phyloP scores from a whole-genome alignment of 1,140 invertebrate species.

The Babylonia areolata region DNA sequence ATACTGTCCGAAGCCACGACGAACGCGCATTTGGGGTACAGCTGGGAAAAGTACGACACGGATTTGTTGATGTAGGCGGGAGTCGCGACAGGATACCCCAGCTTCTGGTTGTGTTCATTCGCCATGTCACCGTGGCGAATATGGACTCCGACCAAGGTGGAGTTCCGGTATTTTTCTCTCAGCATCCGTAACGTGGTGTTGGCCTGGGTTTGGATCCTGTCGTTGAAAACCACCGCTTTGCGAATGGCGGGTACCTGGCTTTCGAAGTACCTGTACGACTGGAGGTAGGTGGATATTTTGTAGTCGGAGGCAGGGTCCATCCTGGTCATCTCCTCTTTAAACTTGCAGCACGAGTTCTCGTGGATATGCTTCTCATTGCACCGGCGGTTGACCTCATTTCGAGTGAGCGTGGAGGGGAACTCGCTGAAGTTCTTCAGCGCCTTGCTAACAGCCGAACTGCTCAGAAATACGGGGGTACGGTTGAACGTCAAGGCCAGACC shows the following conservation, averaged over 20 bases:
- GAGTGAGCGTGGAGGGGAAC: not conserved
- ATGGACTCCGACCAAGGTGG: slow-evolving; percentile 58
- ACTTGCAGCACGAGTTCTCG: slow-evolving; percentile 45
- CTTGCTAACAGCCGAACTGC: not conserved
- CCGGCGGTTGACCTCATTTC: not conserved
- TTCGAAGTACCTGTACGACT: slow-evolving; percentile 64
- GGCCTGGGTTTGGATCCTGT: slow-evolving; percentile 38
- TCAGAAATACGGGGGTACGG: slow-evolving; percentile 41
- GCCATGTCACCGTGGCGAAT: slow-evolving; percentile 60
- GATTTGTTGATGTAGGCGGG: slow-evolving; percentile 49
- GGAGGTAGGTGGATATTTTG: slow-evolving; percentile 50
- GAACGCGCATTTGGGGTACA: slow-evolving; percentile 45
- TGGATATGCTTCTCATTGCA: not conserved
- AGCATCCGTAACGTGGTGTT: slow-evolving; percentile 24
- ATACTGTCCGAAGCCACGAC: slow-evolving; percentile 56
- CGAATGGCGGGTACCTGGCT: slow-evolving; percentile 43
- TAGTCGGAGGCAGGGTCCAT: slow-evolving; percentile 42
- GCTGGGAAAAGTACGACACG: slow-evolving; percentile 48
- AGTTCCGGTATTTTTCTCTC: slow-evolving; percentile 26
- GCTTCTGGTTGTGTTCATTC: not conserved
- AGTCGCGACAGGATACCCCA: slow-evolving; percentile 47
- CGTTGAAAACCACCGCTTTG: slow-evolving; percentile 53
- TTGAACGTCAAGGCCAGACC: slow-evolving; percentile 49
- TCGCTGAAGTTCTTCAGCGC: slow-evolving; percentile 37
- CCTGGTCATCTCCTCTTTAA: slow-evolving; percentile 44